Conservation (phyloP, 1,140 invertebrate species). For the Solenopsis invicta region DNA sequence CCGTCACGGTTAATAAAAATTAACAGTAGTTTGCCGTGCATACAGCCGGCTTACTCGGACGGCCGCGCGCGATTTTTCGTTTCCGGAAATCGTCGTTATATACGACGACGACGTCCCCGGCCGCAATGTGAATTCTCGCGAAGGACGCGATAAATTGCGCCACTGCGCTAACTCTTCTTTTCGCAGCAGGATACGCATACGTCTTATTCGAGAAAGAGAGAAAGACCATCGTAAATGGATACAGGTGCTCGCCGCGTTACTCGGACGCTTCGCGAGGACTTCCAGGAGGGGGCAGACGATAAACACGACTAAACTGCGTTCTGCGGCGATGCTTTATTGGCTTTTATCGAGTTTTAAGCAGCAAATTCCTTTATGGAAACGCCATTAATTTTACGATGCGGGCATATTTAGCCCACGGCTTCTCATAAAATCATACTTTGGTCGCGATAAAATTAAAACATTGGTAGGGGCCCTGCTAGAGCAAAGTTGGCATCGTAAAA, state of each 20-base stretch:
- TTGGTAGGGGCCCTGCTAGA: conserved; percentile 76
- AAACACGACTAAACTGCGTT: conserved; percentile 74
- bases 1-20: conserved; percentile 52
- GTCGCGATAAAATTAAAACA: conserved; percentile 86
- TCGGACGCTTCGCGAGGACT: conserved; percentile 35
- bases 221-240: conserved; percentile 61
- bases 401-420: conserved; percentile 84
- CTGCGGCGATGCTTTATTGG: conserved; percentile 83
- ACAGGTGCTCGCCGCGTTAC: conserved; percentile 52
- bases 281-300: conserved; percentile 56
- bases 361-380: conserved; percentile 85
- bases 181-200: conserved; percentile 41
- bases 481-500: conserved; percentile 85
- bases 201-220: conserved; percentile 60
- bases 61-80: conserved; percentile 11
- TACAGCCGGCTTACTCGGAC: background rate
- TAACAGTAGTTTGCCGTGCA: background rate
- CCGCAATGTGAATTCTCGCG: conserved; percentile 8
- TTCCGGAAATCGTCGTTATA: background rate
- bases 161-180: background rate
- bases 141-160: conserved; percentile 36
- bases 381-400: conserved; percentile 86
- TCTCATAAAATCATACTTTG: conserved; percentile 86
- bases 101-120: background rate
- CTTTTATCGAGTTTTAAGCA: conserved; percentile 85